A percentile compares a stretch with the other conserved stretches of the same genome.
Conservation (phyloP, 2,113 vertebrate genomes). For the Cebus imitator region DNA sequence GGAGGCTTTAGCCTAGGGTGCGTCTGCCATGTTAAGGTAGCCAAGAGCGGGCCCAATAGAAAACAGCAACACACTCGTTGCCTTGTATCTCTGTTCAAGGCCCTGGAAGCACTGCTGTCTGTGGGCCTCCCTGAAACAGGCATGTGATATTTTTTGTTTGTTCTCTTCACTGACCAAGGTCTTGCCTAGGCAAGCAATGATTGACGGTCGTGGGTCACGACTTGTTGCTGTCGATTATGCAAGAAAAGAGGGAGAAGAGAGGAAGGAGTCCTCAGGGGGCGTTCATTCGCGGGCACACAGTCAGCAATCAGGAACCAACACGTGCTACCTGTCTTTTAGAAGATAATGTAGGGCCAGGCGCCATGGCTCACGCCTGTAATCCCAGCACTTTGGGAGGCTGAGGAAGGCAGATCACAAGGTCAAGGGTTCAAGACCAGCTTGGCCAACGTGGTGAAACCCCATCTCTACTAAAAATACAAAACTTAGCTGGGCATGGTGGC, state of each 20-base stretch:
- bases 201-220: too few relatives aligned
- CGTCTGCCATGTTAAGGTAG: not conserved
- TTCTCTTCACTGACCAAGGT: not conserved
- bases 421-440: too few relatives aligned
- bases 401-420: too few relatives aligned
- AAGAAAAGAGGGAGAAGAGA: not conserved
- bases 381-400: too few relatives aligned
- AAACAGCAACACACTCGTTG: too few relatives aligned
- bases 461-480: too few relatives aligned
- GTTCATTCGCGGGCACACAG: too few relatives aligned
- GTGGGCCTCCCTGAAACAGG: not conserved
- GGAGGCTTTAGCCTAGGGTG: not conserved
- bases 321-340: not conserved
- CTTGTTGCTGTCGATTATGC: not conserved
- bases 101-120: not conserved
- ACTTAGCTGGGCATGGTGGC: too few relatives aligned
- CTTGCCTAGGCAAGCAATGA: not conserved
- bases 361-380: too few relatives aligned
- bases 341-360: too few relatives aligned
- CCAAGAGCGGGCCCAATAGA: not conserved
- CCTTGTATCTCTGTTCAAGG: not conserved
- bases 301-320: fast-evolving
- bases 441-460: too few relatives aligned
- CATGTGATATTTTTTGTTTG: fast-evolving
- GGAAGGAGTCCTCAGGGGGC: not conserved